Percentiles rank a stretch among this genome's conserved stretches.
These are phyloP conservation scores for Halocynthia aurantium DNA, from an alignment of 23 tunicate genomes.

Conservation along the genomic window DNA sequence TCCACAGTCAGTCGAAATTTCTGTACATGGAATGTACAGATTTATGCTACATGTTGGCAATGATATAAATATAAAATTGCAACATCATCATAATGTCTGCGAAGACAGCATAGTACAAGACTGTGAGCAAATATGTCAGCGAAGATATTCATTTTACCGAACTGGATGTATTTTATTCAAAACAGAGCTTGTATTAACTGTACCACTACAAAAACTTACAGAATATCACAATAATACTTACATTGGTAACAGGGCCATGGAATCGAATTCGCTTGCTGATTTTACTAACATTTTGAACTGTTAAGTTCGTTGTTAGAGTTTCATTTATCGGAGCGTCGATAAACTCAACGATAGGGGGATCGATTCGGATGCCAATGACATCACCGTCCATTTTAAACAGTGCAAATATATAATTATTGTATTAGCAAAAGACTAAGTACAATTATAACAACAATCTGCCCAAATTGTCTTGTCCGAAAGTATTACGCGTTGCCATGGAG, in stretches of 20 bases:
- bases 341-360: constrained; percentile 87
- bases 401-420: background rate
- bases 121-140: no score
- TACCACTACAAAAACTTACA: no score
- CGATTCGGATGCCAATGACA: constrained; percentile 72
- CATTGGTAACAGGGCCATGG: constrained; percentile 76
- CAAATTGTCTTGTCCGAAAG: no score
- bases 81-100: background rate
- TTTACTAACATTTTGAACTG: constrained; percentile 68
- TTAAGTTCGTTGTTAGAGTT: constrained; percentile 27
- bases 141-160: background rate
- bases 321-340: constrained; percentile 50
- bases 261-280: constrained; percentile 76
- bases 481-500: no score
- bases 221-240: constrained; percentile 30
- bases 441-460: no score
- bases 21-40: constrained; percentile 19
- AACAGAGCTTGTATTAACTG: no score
- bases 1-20: constrained; percentile 64
- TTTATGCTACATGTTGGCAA: background rate
- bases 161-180: background rate
- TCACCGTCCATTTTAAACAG: constrained; percentile 56
- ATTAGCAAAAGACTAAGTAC: no score
- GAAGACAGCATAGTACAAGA: background rate
- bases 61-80: background rate